A percentile compares a stretch with the other conserved stretches of the same genome.
Evolutionary conservation across 2,888 invertebrate species (phyloP).

Genomic region (Danaus chrysippus): DNA sequence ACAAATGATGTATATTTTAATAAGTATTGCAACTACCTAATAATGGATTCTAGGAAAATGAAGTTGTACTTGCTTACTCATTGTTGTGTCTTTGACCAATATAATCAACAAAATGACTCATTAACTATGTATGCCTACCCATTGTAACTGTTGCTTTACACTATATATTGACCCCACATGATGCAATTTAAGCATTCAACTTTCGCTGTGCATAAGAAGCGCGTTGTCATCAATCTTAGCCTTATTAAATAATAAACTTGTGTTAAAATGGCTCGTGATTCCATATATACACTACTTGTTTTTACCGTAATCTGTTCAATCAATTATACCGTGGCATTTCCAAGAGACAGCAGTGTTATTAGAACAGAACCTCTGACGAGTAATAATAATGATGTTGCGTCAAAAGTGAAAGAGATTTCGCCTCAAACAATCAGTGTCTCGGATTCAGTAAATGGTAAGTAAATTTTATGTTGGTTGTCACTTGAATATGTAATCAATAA

Average conservation of each 20-base stretch:
- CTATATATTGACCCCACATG: constrained; percentile 24
- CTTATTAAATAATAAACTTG: background rate
- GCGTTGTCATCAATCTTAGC: constrained; percentile 5
- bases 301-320: constrained; percentile 16
- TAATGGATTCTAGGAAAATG: background rate
- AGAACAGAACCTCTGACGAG: constrained; percentile 29
- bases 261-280: constrained; percentile 28
- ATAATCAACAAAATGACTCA: constrained; percentile 12
- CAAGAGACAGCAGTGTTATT: constrained; percentile 39
- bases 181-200: constrained; percentile 26
- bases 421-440: constrained; percentile 20
- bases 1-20: too few species aligned
- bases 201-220: constrained; percentile 16
- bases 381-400: constrained; percentile 15
- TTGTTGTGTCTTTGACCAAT: background rate
- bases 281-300: constrained; percentile 19
- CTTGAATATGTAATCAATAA: too few species aligned
- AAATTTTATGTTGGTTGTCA: background rate
- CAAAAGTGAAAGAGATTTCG: constrained; percentile 27
- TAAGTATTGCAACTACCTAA: background rate
- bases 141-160: constrained; percentile 7
- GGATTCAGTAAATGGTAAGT: constrained; percentile 23
- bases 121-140: constrained; percentile 12
- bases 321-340: constrained; percentile 36
- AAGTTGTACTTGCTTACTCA: background rate